phyloP scores from a whole-genome alignment of 1,140 invertebrate species.

The Centruroides sculpturatus region DNA sequence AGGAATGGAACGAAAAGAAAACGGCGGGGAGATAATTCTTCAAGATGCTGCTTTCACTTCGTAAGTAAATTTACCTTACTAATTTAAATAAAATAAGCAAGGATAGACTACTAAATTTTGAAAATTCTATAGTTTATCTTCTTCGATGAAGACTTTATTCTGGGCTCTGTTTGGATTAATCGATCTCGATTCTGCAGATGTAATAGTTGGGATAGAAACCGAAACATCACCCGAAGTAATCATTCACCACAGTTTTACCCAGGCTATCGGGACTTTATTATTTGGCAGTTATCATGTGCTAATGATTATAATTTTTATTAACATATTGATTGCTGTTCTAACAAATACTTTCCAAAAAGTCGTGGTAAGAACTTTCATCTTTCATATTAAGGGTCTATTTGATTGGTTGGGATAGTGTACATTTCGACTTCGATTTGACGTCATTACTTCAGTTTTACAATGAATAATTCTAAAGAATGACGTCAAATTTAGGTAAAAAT shows the following conservation, averaged over 20 bases:
- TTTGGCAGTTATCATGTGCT: conserved; percentile 48
- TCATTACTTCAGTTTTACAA: no score
- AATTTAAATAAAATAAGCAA: background rate
- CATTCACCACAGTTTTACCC: conserved; percentile 37
- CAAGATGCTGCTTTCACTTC: background rate
- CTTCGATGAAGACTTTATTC: conserved; percentile 48
- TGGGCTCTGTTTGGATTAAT: conserved; percentile 51
- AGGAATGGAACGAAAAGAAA: conserved; percentile 1
- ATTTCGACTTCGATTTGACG: no score
- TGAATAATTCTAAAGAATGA: no score
- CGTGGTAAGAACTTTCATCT: background rate
- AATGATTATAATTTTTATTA: conserved; percentile 49
- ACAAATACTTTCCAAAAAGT: conserved; percentile 53
- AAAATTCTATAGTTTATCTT: background rate
- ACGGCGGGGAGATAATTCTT: background rate
- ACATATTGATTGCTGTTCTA: conserved; percentile 62
- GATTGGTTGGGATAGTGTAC: no score
- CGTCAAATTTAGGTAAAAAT: no score
- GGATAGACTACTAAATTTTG: background rate
- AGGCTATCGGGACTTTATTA: conserved; percentile 41
- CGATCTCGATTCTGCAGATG: conserved; percentile 1
- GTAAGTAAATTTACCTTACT: background rate
- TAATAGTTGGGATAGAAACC: background rate
- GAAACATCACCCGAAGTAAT: background rate
- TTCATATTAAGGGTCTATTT: no score